Conservation (phyloP, 2,113 vertebrate genomes). For the Crotophaga sulcirostris region DNA sequence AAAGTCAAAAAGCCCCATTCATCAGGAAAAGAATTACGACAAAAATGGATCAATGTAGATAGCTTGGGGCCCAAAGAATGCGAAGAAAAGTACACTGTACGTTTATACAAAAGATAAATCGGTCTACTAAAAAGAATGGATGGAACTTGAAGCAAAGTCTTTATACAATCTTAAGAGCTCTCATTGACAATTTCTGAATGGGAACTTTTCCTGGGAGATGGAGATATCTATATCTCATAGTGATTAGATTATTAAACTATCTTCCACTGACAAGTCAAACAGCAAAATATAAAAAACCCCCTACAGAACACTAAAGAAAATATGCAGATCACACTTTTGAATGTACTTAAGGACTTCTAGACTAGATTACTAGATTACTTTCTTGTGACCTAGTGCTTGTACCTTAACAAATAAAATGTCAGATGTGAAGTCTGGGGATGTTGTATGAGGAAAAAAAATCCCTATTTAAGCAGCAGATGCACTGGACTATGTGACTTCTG, state of each 20-base stretch:
- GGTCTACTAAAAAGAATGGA: background rate
- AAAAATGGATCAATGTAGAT: background rate
- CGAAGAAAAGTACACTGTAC: background rate
- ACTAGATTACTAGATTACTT: background rate
- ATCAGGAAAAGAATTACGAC: background rate
- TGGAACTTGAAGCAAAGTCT: background rate
- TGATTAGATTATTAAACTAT: background rate
- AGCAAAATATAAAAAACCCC: background rate
- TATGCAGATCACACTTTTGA: background rate
- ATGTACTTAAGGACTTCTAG: rapidly evolving
- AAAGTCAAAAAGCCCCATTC: background rate
- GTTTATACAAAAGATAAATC: background rate
- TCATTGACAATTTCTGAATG: background rate
- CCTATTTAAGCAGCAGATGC: background rate
- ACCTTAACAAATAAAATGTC: background rate
- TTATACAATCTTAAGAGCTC: background rate
- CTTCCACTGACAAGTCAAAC: background rate
- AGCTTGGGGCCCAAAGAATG: background rate
- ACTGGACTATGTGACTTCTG: background rate
- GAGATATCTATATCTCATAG: background rate
- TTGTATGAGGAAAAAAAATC: background rate
- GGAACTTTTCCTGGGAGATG: background rate
- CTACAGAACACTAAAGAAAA: background rate
- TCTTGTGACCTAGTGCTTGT: background rate
- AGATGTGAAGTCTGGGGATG: rapidly evolving